Evolutionary conservation across 2,888 invertebrate genomes (phyloP).

Genomic region (Nycteola revayana): DNA sequence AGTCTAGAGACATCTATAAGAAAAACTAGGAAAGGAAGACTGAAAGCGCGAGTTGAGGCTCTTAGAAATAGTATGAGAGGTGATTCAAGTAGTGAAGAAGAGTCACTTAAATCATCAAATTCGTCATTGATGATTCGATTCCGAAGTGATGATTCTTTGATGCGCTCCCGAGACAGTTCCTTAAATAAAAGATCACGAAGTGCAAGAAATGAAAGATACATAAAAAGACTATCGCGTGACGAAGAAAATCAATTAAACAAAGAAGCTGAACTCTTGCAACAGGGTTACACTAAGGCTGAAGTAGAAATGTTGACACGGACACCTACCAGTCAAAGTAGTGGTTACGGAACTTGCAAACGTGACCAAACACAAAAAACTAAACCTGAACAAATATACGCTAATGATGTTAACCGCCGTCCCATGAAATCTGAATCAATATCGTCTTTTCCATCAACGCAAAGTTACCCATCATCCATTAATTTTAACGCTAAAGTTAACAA

Average conservation of each 20-base stretch:
- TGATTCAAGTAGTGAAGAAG: constrained; percentile 88
- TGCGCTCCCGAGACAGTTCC: constrained; percentile 81
- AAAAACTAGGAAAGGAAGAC: constrained; percentile 80
- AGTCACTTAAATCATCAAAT: constrained; percentile 84
- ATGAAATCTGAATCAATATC: constrained; percentile 76
- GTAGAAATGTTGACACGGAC: constrained; percentile 80
- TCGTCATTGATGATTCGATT: constrained; percentile 85
- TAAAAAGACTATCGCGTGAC: constrained; percentile 87
- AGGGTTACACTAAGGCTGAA: constrained; percentile 76
- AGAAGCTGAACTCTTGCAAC: constrained; percentile 77
- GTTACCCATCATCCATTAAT: constrained; percentile 78
- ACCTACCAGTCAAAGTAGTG: constrained; percentile 76
- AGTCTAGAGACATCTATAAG: constrained; percentile 76
- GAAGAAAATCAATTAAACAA: constrained; percentile 83
- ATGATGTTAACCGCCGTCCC: constrained; percentile 59
- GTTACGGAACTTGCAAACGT: constrained; percentile 72
- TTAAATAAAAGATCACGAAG: constrained; percentile 85
- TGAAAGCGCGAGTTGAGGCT: constrained; percentile 86
- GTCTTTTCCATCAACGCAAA: constrained; percentile 77
- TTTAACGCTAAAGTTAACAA: constrained; percentile 80
- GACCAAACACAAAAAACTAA: constrained; percentile 73
- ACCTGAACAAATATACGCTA: constrained; percentile 53
- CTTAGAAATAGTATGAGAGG: constrained; percentile 83
- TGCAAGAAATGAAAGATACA: constrained; percentile 90
- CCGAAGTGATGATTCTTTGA: constrained; percentile 86